Conservation (phyloP, 2,888 invertebrate species). For the Euproctis similis region DNA sequence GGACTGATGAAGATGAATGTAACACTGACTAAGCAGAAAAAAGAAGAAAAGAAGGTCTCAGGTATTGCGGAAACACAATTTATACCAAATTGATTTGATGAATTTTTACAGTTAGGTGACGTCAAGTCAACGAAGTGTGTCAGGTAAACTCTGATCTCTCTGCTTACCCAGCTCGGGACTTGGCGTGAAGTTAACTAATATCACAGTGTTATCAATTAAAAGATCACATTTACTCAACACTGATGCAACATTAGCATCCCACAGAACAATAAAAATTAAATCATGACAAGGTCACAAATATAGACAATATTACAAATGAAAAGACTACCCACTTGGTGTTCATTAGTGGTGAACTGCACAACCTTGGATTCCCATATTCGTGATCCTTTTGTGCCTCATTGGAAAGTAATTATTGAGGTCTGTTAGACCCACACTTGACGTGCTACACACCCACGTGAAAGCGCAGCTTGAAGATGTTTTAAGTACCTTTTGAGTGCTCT, state of each 20-base stretch:
- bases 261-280: slow-evolving; percentile 23
- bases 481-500: slow-evolving; percentile 41
- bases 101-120: too few species aligned
- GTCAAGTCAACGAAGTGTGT: too few species aligned
- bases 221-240: slow-evolving; percentile 1
- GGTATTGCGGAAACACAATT: too few species aligned
- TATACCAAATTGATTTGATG: too few species aligned
- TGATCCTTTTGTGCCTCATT: slow-evolving; percentile 34
- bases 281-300: slow-evolving; percentile 18
- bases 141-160: too few species aligned
- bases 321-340: slow-evolving; percentile 26
- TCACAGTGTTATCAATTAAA: too few species aligned
- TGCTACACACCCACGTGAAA: slow-evolving; percentile 37
- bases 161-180: too few species aligned
- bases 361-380: slow-evolving; percentile 28
- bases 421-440: slow-evolving; percentile 41
- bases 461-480: slow-evolving; percentile 35
- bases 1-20: too few species aligned
- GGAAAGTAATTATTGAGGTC: slow-evolving; percentile 53
- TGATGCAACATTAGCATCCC: slow-evolving; percentile 7
- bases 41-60: too few species aligned
- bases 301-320: slow-evolving; percentile 29
- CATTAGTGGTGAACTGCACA: slow-evolving; percentile 29
- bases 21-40: too few species aligned
- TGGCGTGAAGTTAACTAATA: too few species aligned